phyloP scores from a whole-genome alignment of 2,888 invertebrate genomes.

The Meloe dianella region DNA sequence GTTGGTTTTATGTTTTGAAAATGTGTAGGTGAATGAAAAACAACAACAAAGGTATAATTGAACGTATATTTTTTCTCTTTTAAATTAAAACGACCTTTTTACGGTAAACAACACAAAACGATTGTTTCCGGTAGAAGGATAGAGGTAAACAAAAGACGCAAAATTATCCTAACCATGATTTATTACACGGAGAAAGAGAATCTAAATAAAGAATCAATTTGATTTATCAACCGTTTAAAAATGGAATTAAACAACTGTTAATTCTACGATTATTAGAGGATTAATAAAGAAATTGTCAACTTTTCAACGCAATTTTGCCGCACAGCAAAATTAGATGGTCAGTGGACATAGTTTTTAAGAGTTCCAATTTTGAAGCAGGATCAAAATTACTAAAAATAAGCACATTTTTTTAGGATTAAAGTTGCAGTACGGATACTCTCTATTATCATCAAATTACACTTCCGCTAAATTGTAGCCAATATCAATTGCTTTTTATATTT shows the following conservation, averaged over 20 bases:
- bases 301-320: too few species aligned
- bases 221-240: not conserved
- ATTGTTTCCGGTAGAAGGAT: not conserved
- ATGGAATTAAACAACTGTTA: not conserved
- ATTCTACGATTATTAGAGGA: not conserved
- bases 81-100: not conserved
- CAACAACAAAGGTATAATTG: not conserved
- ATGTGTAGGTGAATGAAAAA: not conserved
- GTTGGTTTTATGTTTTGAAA: not conserved
- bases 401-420: not conserved
- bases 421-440: not conserved
- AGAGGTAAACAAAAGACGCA: not conserved
- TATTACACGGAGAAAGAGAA: not conserved
- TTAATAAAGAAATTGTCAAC: too few species aligned
- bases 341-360: too few species aligned
- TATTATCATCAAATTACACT: not conserved
- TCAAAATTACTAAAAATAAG: not conserved
- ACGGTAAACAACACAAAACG: not conserved
- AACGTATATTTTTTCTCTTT: not conserved
- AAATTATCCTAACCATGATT: slow-evolving; percentile 5
- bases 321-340: too few species aligned
- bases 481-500: not conserved
- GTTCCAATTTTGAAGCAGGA: too few species aligned
- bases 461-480: not conserved
- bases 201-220: not conserved